Evolutionary conservation across 2,888 invertebrate genomes (phyloP), one percentile per base, ranked within the genome.

Genomic region (Tetragonisca angustula): DNA sequence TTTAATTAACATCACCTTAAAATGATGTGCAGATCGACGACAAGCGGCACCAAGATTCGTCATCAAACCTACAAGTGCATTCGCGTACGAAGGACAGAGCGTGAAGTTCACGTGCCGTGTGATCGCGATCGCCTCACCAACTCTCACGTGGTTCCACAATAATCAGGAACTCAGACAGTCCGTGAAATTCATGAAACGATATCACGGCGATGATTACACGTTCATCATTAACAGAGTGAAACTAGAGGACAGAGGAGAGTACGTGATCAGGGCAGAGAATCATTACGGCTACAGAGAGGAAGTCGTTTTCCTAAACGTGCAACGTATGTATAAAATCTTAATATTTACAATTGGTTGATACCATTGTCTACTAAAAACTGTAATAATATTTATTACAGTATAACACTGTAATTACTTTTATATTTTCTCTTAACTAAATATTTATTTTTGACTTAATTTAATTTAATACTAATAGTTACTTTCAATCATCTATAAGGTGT

Each of bases 101-200:
- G 99, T 99, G 83, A 99, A 98, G 94, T 98, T 99, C 96, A 98
- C 98, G 94, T 99, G 99, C 94, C 97, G 99, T 91, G 97, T 99
- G 90, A 98, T 99, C 93, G 98, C 98, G 0, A 97, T 97, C 89
- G 99, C 99, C 49, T 96, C 99, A 36, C 98, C 99, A 59, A 98
- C 98, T 0, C 96, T 99, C 85, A 98, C 98, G 36, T 99, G 99
- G 99, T 97, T 97, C 88, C 97, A 98, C 93, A 99, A 98, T 95
- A 98, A 98, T 95, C 96, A 97, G 92, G 99, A 99, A 94, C 95
- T 99, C 76, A 96, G 98, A 77, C 99, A 99, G 95, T 99, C 99
- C 90, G 99, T 99, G 88, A 99, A 99, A 95, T 99, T 98, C 95
- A 99, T 99, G 99, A 99, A 99, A 95, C 97, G 99, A 92, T 99